Conservation (phyloP, 1,140 invertebrate species). For the Coenobita brevimanus region DNA sequence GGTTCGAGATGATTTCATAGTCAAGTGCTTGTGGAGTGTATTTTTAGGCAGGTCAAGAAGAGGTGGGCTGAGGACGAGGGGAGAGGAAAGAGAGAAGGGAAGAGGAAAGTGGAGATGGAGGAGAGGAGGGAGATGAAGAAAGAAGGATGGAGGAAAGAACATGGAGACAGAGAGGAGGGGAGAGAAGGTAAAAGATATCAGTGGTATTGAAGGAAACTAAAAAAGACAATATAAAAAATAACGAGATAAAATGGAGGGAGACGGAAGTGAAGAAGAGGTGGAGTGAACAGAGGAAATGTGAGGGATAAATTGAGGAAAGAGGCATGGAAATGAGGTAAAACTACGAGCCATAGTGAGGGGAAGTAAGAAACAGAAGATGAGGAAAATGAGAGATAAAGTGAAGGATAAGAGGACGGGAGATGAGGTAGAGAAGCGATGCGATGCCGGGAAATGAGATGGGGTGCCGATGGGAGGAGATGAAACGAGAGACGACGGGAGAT, state of each 20-base stretch:
- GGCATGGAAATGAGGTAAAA: no score
- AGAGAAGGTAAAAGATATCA: background rate
- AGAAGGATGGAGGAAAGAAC: background rate
- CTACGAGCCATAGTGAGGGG: no score
- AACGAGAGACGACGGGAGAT: no score
- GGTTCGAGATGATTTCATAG: no score
- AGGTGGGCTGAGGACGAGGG: no score
- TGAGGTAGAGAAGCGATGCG: no score
- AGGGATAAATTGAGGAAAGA: no score
- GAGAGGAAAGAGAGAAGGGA: background rate
- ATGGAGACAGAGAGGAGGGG: conserved; percentile 4
- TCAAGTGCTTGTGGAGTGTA: no score
- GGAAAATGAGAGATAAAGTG: background rate
- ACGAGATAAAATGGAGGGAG: background rate
- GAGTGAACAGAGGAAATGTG: no score
- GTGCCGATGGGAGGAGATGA: no score
- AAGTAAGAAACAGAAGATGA: background rate
- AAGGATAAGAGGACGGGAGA: conserved; percentile 1
- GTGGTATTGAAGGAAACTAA: background rate
- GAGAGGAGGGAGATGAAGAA: background rate
- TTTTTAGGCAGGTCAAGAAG: no score
- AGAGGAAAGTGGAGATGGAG: background rate
- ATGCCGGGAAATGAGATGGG: no score
- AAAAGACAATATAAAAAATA: background rate
- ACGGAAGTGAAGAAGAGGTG: background rate